Conservation (phyloP, 2,113 vertebrate genomes). For the Hassar affinis region DNA sequence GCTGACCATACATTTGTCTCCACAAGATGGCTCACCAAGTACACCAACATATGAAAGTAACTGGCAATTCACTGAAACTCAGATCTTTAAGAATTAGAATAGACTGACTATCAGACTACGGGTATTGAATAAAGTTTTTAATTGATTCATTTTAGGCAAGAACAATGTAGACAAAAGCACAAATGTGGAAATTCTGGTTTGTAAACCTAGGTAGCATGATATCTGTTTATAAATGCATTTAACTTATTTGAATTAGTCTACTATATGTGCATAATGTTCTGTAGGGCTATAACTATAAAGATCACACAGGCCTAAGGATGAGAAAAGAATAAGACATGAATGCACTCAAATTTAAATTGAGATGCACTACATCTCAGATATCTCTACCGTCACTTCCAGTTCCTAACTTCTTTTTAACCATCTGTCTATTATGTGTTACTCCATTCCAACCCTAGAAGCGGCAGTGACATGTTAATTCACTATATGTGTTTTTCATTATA, state of each 20-base stretch:
- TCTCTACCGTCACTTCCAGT: neutral
- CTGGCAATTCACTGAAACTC: neutral
- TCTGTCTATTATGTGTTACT: neutral
- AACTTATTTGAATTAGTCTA: neutral
- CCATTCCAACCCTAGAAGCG: neutral
- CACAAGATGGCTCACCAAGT: slow-evolving; percentile 7
- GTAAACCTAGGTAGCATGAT: neutral
- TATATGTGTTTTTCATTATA: neutral
- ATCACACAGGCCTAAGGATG: neutral
- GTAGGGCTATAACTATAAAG: neutral
- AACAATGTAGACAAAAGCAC: neutral
- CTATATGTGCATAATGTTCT: neutral
- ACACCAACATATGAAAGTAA: too few species aligned
- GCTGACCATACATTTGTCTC: neutral
- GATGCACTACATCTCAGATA: neutral
- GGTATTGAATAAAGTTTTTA: neutral
- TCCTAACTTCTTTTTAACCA: neutral
- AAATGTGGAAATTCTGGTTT: neutral
- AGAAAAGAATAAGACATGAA: neutral
- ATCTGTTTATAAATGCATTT: neutral
- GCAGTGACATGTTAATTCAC: neutral
- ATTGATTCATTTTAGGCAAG: neutral
- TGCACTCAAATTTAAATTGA: neutral
- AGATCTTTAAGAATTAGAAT: neutral
- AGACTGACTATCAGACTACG: too few species aligned